These are phyloP conservation scores for Paedocypris micromegethes DNA, from an alignment of 2,797 vertebrate genomes.

Conservation along the genomic window DNA sequence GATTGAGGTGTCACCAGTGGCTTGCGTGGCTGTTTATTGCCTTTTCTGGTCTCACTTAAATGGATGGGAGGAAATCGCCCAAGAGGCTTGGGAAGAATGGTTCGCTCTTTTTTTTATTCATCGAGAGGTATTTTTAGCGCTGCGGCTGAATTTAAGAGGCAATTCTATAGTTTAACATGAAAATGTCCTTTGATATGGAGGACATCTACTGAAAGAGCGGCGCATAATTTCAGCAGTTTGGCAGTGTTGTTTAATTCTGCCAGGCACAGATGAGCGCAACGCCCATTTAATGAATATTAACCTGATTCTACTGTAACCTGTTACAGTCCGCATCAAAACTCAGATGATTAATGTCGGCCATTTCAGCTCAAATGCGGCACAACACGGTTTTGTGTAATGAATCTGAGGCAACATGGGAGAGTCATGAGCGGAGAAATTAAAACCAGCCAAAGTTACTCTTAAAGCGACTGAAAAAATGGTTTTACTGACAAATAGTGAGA, in stretches of 20 bases:
- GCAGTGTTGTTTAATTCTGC: conserved; percentile 18
- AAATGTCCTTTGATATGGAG: conserved; percentile 1
- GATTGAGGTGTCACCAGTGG: conserved; percentile 7
- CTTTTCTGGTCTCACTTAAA: conserved; percentile 30
- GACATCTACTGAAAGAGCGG: neutral
- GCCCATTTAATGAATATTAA: conserved; percentile 20
- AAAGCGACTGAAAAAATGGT: too few species aligned
- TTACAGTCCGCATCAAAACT: neutral
- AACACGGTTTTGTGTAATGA: neutral
- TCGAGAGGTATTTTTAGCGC: conserved; percentile 34
- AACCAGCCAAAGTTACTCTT: neutral
- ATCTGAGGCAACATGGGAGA: neutral
- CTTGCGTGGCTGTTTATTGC: conserved; percentile 1
- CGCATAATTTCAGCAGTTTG: neutral
- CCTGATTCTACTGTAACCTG: conserved; percentile 13
- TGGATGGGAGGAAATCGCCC: conserved; percentile 21
- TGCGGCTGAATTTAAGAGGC: conserved; percentile 4
- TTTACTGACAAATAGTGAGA: too few species aligned
- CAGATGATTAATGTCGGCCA: neutral
- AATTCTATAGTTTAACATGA: neutral
- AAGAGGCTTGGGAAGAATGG: conserved; percentile 9
- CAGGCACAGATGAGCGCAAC: conserved; percentile 12
- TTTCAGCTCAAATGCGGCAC: neutral
- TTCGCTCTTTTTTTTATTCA: conserved; percentile 13
- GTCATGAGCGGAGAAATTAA: neutral